phyloP scores from a whole-genome alignment of 2,888 invertebrate genomes.

The Empis stercorea region DNA sequence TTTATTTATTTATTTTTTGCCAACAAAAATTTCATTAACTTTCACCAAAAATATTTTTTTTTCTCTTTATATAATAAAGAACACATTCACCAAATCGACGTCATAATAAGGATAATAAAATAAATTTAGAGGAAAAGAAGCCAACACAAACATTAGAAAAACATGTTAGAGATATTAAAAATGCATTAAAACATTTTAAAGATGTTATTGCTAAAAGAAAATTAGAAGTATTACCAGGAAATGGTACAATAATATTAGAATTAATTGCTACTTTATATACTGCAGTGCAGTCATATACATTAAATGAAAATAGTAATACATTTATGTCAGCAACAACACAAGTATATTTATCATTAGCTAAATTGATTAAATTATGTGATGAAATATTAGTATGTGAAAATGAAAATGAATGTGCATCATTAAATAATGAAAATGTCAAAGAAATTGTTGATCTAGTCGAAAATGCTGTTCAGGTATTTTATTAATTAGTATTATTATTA shows the following conservation, averaged over 20 bases:
- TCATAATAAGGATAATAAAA: constrained; percentile 40
- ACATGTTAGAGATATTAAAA: constrained; percentile 61
- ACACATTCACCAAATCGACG: constrained; percentile 53
- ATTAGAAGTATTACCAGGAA: constrained; percentile 84
- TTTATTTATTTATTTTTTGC: not conserved
- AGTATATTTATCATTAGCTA: constrained; percentile 74
- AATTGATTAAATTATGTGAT: constrained; percentile 79
- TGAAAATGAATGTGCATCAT: constrained; percentile 31
- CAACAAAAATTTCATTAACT: not conserved
- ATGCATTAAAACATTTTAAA: constrained; percentile 75
- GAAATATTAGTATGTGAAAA: constrained; percentile 69
- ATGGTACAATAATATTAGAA: constrained; percentile 86
- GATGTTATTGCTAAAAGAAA: constrained; percentile 88
- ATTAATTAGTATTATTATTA: not conserved
- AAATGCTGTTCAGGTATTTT: constrained; percentile 53
- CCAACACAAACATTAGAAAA: constrained; percentile 61
- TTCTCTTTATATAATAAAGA: constrained; percentile 27
- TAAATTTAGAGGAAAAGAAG: constrained; percentile 39
- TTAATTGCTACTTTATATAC: constrained; percentile 55
- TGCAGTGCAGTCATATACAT: constrained; percentile 32
- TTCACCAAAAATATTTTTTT: not conserved
- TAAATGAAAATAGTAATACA: constrained; percentile 34
- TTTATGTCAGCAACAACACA: constrained; percentile 63
- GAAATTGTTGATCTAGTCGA: constrained; percentile 58
- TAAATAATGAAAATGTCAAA: constrained; percentile 49